Base-by-base conservation (phyloP, 2,113 vertebrate species). In the Pitta sordida region DNA sequence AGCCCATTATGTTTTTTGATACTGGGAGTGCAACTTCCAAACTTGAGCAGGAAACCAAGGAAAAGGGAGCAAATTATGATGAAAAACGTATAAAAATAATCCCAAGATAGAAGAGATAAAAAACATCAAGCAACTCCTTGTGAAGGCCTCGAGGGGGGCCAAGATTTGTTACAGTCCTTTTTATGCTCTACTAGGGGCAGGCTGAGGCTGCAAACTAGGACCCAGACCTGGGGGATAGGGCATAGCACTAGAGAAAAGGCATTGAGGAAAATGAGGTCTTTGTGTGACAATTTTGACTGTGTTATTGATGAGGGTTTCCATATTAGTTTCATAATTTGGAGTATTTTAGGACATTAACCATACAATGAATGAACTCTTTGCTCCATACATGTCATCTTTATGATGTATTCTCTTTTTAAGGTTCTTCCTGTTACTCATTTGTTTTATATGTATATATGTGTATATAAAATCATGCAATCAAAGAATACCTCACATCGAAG, bases 61-160 rank as follows among this genome's bases (percentile, higher is more conserved):
- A 71, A 75, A 67, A 92, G 34, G 36, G 41, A 58, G 27, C 0
- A 58, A 70, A 84, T 34, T 32, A 6, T 20, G 4, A 41, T 7
- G 3, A 88, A 3, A 83, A 85, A 62, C 8, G 4, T 4, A 36
- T 0, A 12, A n/a, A 84, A 78, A 16, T 11, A 48, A 78, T 49
- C 21, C 39, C 0, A 0, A 74, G 30, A 49, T 2, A 3, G 3
- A 74, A 19, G 8, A 21, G 7, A 23, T 23, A 78, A 60, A 78
- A 83, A 74, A 6, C 5, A 10, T 9, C 0, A 2, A 60, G 46
- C 11, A 58, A 14, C n/a, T 84, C 44, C 46, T 74, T 5, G 5
- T 30, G 12, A 87, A 65, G 37, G n/a, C 9, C 16, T 74, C 0
- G 0, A 73, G 12, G 37, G 30, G 5, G 9, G 7, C 30, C 14